These are phyloP conservation scores for Amniataba percoides DNA, from an alignment of 2,797 vertebrate species.

Conservation along the genomic window DNA sequence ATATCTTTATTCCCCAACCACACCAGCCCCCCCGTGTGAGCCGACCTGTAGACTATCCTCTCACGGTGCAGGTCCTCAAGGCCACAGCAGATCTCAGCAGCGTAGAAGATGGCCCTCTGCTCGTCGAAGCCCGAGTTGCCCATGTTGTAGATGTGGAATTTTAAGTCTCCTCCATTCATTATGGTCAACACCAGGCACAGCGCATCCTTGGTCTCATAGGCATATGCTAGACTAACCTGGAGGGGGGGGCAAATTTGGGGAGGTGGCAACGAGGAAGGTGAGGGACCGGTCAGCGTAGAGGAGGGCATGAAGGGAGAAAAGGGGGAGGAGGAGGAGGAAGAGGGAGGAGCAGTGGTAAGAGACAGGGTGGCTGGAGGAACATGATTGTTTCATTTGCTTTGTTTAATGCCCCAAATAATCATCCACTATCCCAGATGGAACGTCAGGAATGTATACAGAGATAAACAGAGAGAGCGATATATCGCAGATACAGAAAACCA, in stretches of 20 bases:
- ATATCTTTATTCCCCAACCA: not conserved
- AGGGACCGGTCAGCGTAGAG: not conserved
- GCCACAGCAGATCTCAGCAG: slow-evolving; percentile 95
- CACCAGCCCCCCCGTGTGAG: not conserved
- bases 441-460: slow-evolving; percentile 59
- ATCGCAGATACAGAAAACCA: slow-evolving; percentile 41
- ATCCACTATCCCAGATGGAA: slow-evolving; percentile 48
- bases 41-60: slow-evolving; percentile 94
- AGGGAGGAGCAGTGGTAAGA: slow-evolving; percentile 45
- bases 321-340: not conserved
- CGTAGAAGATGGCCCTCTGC: slow-evolving; percentile 93
- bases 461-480: slow-evolving; percentile 23
- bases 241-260: slow-evolving; percentile 38
- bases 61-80: slow-evolving; percentile 93
- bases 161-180: slow-evolving; percentile 95
- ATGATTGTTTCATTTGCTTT: slow-evolving; percentile 43
- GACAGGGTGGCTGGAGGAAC: slow-evolving; percentile 33
- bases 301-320: slow-evolving; percentile 7
- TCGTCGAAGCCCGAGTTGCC: slow-evolving; percentile 94
- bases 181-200: slow-evolving; percentile 95
- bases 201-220: slow-evolving; percentile 92
- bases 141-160: slow-evolving; percentile 96
- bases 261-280: slow-evolving; percentile 28
- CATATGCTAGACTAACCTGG: slow-evolving; percentile 94
- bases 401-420: slow-evolving; percentile 43